Conservation (phyloP, 2,888 invertebrate species). For the Rhagonycha fulva region DNA sequence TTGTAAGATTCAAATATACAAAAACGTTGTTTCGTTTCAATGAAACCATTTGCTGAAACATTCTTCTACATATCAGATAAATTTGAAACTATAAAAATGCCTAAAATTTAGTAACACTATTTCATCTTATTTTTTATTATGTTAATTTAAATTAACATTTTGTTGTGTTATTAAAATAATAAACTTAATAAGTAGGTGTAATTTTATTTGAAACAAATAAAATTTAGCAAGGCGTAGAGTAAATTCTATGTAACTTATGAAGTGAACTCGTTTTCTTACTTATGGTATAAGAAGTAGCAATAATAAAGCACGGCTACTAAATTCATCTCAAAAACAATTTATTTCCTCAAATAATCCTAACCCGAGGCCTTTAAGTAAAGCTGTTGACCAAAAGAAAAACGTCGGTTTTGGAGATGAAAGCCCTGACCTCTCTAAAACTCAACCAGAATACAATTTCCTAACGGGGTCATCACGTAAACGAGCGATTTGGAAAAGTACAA, state of each 20-base stretch:
- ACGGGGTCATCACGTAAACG: slow-evolving; percentile 19
- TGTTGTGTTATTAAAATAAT: too few species aligned
- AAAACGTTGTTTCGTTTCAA: too few species aligned
- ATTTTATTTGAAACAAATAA: not conserved
- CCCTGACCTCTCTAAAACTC: slow-evolving; percentile 12
- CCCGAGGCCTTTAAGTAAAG: slow-evolving; percentile 18
- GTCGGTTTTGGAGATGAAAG: slow-evolving; percentile 21
- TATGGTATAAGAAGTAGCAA: slow-evolving; percentile 5
- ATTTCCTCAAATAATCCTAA: slow-evolving; percentile 22
- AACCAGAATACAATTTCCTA: slow-evolving; percentile 14
- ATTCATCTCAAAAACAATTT: slow-evolving; percentile 25
- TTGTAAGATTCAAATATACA: too few species aligned
- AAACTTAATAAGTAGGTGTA: not conserved
- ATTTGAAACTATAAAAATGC: too few species aligned
- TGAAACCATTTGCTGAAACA: too few species aligned
- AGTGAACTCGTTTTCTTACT: not conserved
- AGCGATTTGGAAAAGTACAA: slow-evolving; percentile 14
- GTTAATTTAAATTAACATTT: too few species aligned
- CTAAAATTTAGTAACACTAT: too few species aligned
- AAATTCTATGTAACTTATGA: not conserved
- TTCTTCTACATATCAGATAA: too few species aligned
- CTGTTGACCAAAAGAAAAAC: slow-evolving; percentile 25
- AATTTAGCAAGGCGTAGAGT: not conserved
- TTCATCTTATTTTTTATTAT: too few species aligned
- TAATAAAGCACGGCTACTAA: slow-evolving; percentile 12